Base-by-base conservation (phyloP, 1,140 invertebrate species). In the Heterodera schachtii region DNA sequence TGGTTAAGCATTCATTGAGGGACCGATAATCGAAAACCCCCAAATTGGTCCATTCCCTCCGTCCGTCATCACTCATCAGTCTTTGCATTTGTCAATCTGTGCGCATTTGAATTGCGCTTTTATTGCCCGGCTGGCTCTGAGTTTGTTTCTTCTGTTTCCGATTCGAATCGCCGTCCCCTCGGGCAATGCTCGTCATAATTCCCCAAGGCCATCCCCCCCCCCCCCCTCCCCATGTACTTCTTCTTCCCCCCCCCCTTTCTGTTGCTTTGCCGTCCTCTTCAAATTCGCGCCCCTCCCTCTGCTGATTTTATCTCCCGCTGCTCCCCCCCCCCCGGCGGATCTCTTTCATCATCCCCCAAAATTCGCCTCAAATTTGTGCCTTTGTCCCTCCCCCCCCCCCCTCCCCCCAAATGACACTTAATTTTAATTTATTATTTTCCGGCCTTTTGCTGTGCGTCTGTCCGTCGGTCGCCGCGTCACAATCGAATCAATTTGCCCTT, bases 401-500 rank as follows among this genome's bases (percentile, higher is more conserved):
- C 31, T 1, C 31, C 57, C 57, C 57, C 57, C 57, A 60, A 60
- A 60, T 60, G 57, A 60, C 57, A 60, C 57, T 60, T 16, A 60
- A 60, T 60, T 60, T 60, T 60, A 60, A 60, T 60, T 60, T 60
- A 60, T 60, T 60, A 60, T 60, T 60, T 60, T 60, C 57, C 57
- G 57, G 57, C 57, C 57, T 16, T 16, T 4, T 2, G 31, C 31
- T 31, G 57, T 11, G 11, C 57, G 57, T 52, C 49, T 52, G 49
- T 52, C 57, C 57, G 31, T 31, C 31, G 31, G 31, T 31, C 31
- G 57, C 57, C 57, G 57, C 57, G 57, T 60, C 57, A 60, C 57
- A 60, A 71, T 71, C 69, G 69, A 71, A 71, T 71, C 69, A 71
- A 71, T 71, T 71, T 71, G 69, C 69, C 31, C 69, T n/a, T 41